Conservation (phyloP, 2,797 vertebrate species). For the Cottoperca gobio region DNA sequence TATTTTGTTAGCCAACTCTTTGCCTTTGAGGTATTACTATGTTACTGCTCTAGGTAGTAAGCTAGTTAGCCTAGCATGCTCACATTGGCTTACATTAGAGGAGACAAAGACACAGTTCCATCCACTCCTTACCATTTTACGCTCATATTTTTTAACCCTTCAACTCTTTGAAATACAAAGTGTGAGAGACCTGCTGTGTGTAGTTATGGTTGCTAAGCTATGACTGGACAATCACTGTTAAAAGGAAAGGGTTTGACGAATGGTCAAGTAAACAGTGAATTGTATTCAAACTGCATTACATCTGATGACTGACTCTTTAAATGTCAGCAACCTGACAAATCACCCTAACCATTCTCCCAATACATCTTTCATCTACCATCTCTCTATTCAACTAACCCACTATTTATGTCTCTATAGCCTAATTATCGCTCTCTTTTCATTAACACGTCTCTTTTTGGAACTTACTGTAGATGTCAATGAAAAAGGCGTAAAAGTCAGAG, state of each 20-base stretch:
- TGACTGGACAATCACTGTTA: background rate
- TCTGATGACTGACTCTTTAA: background rate
- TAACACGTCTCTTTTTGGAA: slow-evolving; percentile 23
- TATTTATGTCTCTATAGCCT: slow-evolving; percentile 6
- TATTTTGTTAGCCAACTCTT: background rate
- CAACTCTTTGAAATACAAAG: background rate
- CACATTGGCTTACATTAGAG: background rate
- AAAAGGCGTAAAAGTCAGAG: slow-evolving; percentile 59
- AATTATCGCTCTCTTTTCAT: slow-evolving; percentile 13
- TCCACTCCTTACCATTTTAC: background rate
- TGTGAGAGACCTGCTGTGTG: background rate
- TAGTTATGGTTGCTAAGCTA: background rate
- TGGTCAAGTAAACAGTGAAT: background rate
- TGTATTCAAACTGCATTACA: background rate
- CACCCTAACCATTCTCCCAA: background rate
- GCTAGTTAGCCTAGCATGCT: background rate
- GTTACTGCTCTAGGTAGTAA: background rate
- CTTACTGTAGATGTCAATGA: slow-evolving; percentile 50
- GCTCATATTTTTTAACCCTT: background rate
- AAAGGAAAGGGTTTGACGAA: background rate
- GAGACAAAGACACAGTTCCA: background rate
- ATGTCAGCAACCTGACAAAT: background rate
- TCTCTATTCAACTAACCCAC: slow-evolving; percentile 24
- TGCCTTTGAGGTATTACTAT: background rate
- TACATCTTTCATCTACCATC: background rate